Evolutionary conservation across 2,888 invertebrate species (phyloP), one percentile per base, ranked within the genome.

Genomic region (Mesoligia furuncula): DNA sequence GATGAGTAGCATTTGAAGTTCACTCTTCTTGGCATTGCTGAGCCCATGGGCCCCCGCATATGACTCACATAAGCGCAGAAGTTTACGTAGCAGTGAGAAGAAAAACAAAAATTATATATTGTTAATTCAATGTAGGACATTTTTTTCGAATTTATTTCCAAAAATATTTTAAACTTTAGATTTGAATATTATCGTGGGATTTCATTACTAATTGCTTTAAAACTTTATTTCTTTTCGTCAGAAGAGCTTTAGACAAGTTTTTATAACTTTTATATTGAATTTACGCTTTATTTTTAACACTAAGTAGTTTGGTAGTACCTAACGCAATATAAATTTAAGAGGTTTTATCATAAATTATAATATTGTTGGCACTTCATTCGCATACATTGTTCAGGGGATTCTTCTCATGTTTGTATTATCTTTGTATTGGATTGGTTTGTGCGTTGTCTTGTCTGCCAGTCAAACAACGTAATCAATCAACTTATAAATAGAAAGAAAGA

Each of bases 191-290:
- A 75, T 75, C 69, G 59, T 20, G 27, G 73, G 79, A 67, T 85
- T 85, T 79, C 54, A 73, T 66, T 70, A 74, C 79, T 72, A 86
- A 85, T 89, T 87, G 81, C 74, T 78, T 79, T 81, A 67, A 67
- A 81, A 81, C 67, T 75, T 84, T 74, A 68, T 77, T 79, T 85
- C n/a, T 79, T 86, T 83, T 71, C 17, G 13, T 24, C 36, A 39
- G 48, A 27, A 67, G 54, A 71, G 45, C 31, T 65, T 51, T 27
- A 13, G 17, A 67, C 27, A 72, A 69, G 62, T 54, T 77, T 79
- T 42, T 69, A 31, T 39, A 77, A 80, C 73, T 78, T 85, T 71
- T 87, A 79, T n/a, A 85, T 81, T 70, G 39, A 70, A 67, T 80
- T 81, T 24, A 31, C 15, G 24, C 15, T 67, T 75, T 85, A 45